Percentiles rank a stretch among this genome's conserved stretches.
phyloP scores from a whole-genome alignment of 2,113 vertebrate species.

The Seriola quinqueradiata region DNA sequence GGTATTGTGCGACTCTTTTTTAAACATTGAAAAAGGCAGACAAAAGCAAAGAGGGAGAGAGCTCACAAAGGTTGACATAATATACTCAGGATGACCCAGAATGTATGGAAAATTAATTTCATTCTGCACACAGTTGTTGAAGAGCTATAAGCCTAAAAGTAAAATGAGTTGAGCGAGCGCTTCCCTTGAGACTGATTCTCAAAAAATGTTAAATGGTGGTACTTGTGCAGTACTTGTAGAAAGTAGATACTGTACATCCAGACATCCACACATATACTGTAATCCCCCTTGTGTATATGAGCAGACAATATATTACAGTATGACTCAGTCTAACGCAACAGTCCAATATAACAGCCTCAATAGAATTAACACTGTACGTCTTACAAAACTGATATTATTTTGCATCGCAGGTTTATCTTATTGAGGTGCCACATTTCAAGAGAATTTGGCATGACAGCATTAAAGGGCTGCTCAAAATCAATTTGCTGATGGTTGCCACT shows the following conservation, averaged over 20 bases:
- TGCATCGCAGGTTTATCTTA: not conserved
- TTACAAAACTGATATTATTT: not conserved
- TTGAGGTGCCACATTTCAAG: not conserved
- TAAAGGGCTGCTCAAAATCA: not conserved
- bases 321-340: not conserved
- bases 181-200: not conserved
- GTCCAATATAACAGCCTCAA: not conserved
- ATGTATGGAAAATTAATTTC: slow-evolving; percentile 15
- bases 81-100: not conserved
- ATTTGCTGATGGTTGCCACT: not conserved
- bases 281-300: not conserved
- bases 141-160: not conserved
- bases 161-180: not conserved
- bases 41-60: not conserved
- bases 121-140: not conserved
- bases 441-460: not conserved
- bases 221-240: not conserved
- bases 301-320: not conserved
- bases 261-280: not conserved
- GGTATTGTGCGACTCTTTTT: not conserved
- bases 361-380: not conserved
- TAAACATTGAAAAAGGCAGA: not conserved
- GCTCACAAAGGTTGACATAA: not conserved
- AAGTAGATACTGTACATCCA: not conserved
- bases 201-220: not conserved